Evolutionary conservation across 2,113 vertebrate species (phyloP), one percentile per base, ranked within the genome.

Genomic region (Diphyllodes magnificus): DNA sequence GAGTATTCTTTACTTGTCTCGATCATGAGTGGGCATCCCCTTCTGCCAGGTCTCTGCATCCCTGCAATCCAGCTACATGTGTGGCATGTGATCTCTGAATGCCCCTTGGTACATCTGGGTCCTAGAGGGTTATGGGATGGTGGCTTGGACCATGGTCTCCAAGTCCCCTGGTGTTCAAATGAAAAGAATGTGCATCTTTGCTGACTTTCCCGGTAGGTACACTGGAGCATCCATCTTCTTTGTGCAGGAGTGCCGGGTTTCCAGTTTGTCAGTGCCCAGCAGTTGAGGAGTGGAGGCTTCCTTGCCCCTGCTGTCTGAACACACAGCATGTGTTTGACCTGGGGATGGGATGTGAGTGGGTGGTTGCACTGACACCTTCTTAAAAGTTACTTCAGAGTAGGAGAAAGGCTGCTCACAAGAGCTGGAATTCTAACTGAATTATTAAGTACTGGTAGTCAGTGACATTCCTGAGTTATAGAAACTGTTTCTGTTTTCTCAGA

Each of bases 401-500:
- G 37, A 94, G 81, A 93, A 86, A 50, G 39, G 39, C 39, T 39
- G 39, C 39, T 39, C 39, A 39, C 39, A 39, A 39, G 39, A 39
- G 39, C 39, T 39, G 39, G 44, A 96, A 89, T 92, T 94, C 81
- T 39, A 93, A 39, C 39, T 88, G 53, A 97, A 92, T 95, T 86
- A 94, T 14, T 57, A 64, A 80, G 60, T 94, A 37, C 15, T 68
- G 82, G 44, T 95, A 93, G 95, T 95, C 11, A 3, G 59, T 92
- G 76, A 45, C 45, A 33, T 82, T 86, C 42, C 19, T 86, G 82
- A 92, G 50, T 96, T 97, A 84, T 35, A 93, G 76, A 92, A 94
- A 82, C 42, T 78, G 20, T 96, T 97, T 95, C 78, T 94, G 85
- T 92, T 97, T 96, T 92, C 83, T 90, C 82, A 88, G 80, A 77